These are phyloP conservation scores for Engystomops pustulosus DNA, from an alignment of 2,113 vertebrate species.

Conservation along the genomic window DNA sequence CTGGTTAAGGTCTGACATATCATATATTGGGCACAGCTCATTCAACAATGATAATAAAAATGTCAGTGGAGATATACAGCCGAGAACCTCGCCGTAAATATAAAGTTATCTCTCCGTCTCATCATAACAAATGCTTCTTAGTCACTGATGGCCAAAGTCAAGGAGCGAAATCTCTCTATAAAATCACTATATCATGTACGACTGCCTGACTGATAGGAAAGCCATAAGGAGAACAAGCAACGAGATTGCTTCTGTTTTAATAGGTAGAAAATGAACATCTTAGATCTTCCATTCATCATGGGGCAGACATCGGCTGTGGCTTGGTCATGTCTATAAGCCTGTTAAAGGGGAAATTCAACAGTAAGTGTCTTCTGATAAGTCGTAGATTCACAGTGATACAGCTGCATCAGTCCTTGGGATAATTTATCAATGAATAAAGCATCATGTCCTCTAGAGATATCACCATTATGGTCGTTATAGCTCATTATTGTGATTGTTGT, in stretches of 20 bases:
- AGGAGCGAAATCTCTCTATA: conserved; percentile 6
- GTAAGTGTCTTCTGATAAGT: not conserved
- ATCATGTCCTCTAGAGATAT: no score
- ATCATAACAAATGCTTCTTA: conserved; percentile 34
- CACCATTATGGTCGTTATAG: no score
- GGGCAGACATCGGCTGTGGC: not conserved
- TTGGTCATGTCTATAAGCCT: not conserved
- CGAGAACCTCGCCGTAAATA: conserved; percentile 34
- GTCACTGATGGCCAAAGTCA: conserved; percentile 29
- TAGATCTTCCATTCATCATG: not conserved
- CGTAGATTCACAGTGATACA: no score
- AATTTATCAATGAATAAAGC: no score
- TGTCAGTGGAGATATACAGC: conserved; percentile 16
- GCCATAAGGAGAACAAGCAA: not conserved
- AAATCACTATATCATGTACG: conserved; percentile 13
- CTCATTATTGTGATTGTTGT: no score
- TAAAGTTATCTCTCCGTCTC: conserved; percentile 35
- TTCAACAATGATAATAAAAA: conserved; percentile 52
- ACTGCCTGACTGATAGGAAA: conserved; percentile 5
- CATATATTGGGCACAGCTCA: conserved; percentile 34
- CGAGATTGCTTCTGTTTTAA: conserved; percentile 36
- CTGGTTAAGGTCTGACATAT: conserved; percentile 44
- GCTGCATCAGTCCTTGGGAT: no score
- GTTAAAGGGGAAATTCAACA: not conserved
- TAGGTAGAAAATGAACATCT: not conserved